phyloP scores from a whole-genome alignment of 37 sponge, comb jelly and placozoan species.

The Crambe crambe region DNA sequence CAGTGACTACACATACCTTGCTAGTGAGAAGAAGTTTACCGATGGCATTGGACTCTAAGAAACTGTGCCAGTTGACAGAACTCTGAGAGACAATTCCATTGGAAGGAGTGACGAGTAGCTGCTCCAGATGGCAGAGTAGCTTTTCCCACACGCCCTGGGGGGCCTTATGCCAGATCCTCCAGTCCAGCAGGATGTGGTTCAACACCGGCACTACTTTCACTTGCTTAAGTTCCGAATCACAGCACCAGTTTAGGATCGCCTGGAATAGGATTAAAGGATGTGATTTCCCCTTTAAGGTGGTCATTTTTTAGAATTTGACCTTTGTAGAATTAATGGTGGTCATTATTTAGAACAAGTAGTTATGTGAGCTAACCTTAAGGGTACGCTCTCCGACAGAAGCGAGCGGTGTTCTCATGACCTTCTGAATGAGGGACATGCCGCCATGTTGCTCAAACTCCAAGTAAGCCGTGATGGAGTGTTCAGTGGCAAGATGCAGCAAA shows the following conservation, averaged over 20 bases:
- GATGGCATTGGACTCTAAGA: constrained; percentile 41
- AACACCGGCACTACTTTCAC: constrained; percentile 58
- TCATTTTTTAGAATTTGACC: no score
- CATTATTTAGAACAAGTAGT: neutral
- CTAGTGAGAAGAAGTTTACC: constrained; percentile 57
- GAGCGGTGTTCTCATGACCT: constrained; percentile 52
- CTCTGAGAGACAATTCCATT: constrained; percentile 1
- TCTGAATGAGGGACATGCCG: constrained; percentile 63
- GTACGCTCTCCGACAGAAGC: constrained; percentile 43
- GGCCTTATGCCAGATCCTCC: constrained; percentile 88
- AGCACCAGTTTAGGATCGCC: constrained; percentile 73
- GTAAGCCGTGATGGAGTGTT: constrained; percentile 38
- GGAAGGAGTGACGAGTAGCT: constrained; percentile 28
- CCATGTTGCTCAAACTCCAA: constrained; percentile 60
- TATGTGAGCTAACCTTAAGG: constrained; percentile 32
- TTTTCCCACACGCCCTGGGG: constrained; percentile 45
- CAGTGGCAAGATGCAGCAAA: constrained; percentile 37
- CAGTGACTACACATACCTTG: no score
- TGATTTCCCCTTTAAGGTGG: no score
- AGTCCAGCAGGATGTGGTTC: constrained; percentile 86
- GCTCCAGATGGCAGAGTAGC: constrained; percentile 52
- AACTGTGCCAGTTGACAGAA: constrained; percentile 25
- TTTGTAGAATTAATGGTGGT: neutral
- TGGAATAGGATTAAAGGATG: constrained; percentile 1
- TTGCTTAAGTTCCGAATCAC: constrained; percentile 36